Evolutionary conservation across 2,113 vertebrate genomes (phyloP), one percentile per base, ranked within the genome.

Genomic region (Ivindomyrus marchei): DNA sequence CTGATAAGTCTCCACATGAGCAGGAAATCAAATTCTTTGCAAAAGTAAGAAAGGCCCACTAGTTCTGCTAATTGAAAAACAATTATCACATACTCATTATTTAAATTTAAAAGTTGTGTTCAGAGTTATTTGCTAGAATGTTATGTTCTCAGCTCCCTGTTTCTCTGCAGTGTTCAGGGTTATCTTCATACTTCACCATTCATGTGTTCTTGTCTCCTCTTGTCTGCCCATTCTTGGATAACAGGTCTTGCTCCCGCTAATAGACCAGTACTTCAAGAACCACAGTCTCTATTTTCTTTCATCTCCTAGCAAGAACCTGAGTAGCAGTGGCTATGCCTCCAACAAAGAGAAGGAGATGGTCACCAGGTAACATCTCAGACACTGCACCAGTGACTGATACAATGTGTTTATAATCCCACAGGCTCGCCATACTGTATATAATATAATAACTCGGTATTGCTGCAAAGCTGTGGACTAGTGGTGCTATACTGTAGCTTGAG

Each of bases 291-390:
- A 99, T 94, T 99, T 99, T 95, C 95, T 99, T 89, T 99, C 98
- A 0, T 99, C 98, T 15, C 97, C 98, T 89, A 97, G 96, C 89
- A 98, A 98, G 94, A 97, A 96, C 52, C 96, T 99, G 17, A 98
- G 98, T 93, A 98, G 98, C 95, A 98, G 98, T 11, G 98, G 98
- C 36, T 99, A 98, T 90, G 98, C 98, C 90, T 99, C 98, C 89
- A 98, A 99, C 93, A 99, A 99, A 92, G 98, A 99, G 95, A 99
- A 99, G 92, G 98, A 99, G 94, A 99, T 99, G 98, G 97, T 99
- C 92, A 98, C 97, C 95, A 98, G 98, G 98, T 99, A 95, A 24
- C 19, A 46, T 45, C 11, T 3, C 39, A 31, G 8, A 85, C 13
- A 19, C n/a, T 53, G 83, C 8, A 46, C 39, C 50, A 36, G 49